These are phyloP conservation scores for Palythoa grandis DNA, from an alignment of 92 coral and sea anemone species.

Conservation along the genomic window DNA sequence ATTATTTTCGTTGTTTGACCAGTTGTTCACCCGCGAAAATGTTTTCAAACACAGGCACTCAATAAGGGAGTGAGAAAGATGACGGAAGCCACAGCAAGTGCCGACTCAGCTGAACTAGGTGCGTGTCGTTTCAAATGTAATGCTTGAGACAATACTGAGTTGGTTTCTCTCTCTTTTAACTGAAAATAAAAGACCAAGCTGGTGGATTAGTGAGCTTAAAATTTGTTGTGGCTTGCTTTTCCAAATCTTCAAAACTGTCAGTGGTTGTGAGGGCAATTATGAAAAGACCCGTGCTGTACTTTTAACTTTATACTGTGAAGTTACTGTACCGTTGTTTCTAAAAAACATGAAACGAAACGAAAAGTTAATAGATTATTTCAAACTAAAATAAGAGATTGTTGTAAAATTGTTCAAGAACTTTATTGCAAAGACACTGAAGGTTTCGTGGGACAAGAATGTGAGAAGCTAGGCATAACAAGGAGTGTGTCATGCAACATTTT, in stretches of 20 bases:
- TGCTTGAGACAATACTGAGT: slow-evolving; percentile 23
- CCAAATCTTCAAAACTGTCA: no score
- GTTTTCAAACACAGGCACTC: slow-evolving; percentile 23
- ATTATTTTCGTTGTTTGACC: background rate
- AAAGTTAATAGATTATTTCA: background rate
- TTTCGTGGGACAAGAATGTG: slow-evolving; percentile 25
- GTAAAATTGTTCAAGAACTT: slow-evolving; percentile 17
- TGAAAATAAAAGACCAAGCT: slow-evolving; percentile 13
- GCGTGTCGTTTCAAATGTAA: slow-evolving; percentile 24
- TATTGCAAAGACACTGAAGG: slow-evolving; percentile 7
- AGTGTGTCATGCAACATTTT: slow-evolving; percentile 19
- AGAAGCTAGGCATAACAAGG: slow-evolving; percentile 17
- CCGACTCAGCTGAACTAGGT: background rate
- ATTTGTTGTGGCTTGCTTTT: slow-evolving; percentile 7
- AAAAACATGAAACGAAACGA: slow-evolving; percentile 11
- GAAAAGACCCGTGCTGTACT: slow-evolving; percentile 21
- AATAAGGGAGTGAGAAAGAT: background rate
- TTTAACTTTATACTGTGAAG: background rate
- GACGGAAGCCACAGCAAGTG: background rate
- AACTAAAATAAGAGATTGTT: background rate
- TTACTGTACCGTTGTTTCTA: background rate
- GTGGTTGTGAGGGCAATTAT: slow-evolving; percentile 19
- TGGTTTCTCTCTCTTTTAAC: slow-evolving; percentile 7
- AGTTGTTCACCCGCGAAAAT: slow-evolving; percentile 1
- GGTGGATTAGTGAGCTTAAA: slow-evolving; percentile 22